A percentile compares a stretch with the other conserved stretches of the same genome.
Evolutionary conservation across 2,113 vertebrate genomes (phyloP).

Genomic region (Prochilodus magdalenae): DNA sequence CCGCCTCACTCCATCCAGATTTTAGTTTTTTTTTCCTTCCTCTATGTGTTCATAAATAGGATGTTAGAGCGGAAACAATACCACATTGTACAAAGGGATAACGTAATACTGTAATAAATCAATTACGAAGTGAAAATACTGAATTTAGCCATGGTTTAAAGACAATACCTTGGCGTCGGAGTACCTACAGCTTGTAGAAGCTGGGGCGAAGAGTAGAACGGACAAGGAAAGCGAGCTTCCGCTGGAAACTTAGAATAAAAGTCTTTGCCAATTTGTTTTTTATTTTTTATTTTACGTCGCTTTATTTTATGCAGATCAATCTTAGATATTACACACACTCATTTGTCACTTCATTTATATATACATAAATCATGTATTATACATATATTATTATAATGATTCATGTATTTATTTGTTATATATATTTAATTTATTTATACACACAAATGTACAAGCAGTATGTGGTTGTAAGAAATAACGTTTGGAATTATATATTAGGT

Average conservation of each 20-base stretch:
- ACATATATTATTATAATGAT: no score
- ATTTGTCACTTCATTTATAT: no score
- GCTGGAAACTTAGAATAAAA: neutral
- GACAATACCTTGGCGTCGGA: conserved; percentile 52
- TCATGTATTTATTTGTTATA: no score
- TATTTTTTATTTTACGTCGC: no score
- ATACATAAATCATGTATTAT: no score
- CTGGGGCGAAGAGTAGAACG: conserved; percentile 26
- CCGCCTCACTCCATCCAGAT: neutral
- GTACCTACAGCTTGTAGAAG: conserved; percentile 21
- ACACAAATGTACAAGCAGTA: neutral
- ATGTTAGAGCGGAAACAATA: neutral
- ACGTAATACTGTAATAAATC: neutral
- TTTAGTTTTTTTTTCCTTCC: no score
- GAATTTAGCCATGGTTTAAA: neutral
- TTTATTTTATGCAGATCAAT: no score
- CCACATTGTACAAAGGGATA: neutral
- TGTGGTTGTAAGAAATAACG: neutral
- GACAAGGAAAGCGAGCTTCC: conserved; percentile 23
- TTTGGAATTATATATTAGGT: no score
- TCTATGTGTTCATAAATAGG: neutral
- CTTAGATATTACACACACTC: no score
- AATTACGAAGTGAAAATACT: neutral
- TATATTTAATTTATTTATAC: no score
- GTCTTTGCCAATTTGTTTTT: neutral